Percentiles rank a stretch among this genome's conserved stretches.
These are phyloP conservation scores for Larimichthys polyactis DNA, from an alignment of 2,113 vertebrate genomes.

Conservation along the genomic window DNA sequence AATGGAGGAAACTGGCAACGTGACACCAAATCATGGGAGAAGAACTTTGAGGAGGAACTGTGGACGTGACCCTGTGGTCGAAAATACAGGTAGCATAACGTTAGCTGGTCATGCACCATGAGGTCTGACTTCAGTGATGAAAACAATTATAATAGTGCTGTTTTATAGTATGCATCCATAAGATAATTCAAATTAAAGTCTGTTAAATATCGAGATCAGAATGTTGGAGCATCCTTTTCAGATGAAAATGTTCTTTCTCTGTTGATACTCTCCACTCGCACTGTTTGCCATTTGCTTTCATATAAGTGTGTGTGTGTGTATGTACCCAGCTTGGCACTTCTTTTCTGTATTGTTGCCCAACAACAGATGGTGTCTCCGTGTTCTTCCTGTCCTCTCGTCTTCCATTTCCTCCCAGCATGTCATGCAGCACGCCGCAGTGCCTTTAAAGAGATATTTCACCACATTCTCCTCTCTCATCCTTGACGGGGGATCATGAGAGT, in stretches of 20 bases:
- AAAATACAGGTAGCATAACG: too few relatives aligned
- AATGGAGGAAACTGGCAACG: too few relatives aligned
- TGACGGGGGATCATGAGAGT: conserved; percentile 4
- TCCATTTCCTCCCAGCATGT: conserved; percentile 62
- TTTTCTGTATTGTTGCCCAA: conserved; percentile 58
- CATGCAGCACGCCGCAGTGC: conserved; percentile 16
- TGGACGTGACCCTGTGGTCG: too few relatives aligned
- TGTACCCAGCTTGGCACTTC: conserved; percentile 30
- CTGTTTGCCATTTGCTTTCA: conserved; percentile 16
- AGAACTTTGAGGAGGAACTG: too few relatives aligned
- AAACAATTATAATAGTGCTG: too few relatives aligned
- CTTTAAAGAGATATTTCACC: conserved; percentile 54
- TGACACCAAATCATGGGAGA: too few relatives aligned
- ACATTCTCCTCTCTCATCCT: conserved; percentile 25
- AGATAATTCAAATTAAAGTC: too few relatives aligned
- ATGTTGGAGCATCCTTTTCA: neutral
- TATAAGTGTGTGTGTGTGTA: conserved; percentile 18
- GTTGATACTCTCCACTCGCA: neutral
- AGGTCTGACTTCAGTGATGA: too few relatives aligned
- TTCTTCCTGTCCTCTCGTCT: conserved; percentile 66
- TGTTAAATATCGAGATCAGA: neutral
- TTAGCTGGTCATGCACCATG: too few relatives aligned
- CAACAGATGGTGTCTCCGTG: conserved; percentile 76
- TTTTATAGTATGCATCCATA: neutral
- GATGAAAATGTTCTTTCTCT: neutral